Evolutionary conservation across 2,888 invertebrate species (phyloP).

Genomic region (Euplagia quadripunctaria): DNA sequence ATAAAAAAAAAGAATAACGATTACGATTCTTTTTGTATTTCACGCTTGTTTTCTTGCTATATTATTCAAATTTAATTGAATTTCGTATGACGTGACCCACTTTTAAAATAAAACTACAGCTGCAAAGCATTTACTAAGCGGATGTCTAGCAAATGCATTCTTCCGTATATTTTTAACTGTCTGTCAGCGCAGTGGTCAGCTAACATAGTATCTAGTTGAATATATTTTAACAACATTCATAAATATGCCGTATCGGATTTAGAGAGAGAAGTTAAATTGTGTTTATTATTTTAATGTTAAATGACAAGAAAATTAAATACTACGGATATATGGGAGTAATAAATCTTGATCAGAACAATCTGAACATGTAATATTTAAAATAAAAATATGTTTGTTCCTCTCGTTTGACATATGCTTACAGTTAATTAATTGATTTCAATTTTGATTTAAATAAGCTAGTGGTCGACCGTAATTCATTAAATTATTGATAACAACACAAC

Average conservation of each 20-base stretch:
- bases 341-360: not conserved
- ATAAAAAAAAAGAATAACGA: constrained; percentile 4
- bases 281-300: not conserved
- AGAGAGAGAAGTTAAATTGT: not conserved
- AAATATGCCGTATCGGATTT: not conserved
- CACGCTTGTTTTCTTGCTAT: constrained; percentile 10
- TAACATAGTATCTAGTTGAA: not conserved
- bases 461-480: too few relatives aligned
- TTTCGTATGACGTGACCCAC: constrained; percentile 66
- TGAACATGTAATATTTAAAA: too few relatives aligned
- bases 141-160: constrained; percentile 72
- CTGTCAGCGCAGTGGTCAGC: constrained; percentile 11
- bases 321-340: not conserved
- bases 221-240: constrained; percentile 2
- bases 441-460: too few relatives aligned
- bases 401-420: too few relatives aligned
- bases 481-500: too few relatives aligned
- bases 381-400: too few relatives aligned
- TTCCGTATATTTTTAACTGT: constrained; percentile 46
- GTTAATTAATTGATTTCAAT: too few relatives aligned
- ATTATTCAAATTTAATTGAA: constrained; percentile 35
- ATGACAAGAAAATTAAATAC: not conserved
- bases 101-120: constrained; percentile 42
- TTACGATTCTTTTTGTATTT: not conserved
- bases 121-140: constrained; percentile 58